A percentile compares a stretch with the other conserved stretches of the same genome.
phyloP scores from a whole-genome alignment of 2,113 vertebrate species.

The Pseudorasbora parva region DNA sequence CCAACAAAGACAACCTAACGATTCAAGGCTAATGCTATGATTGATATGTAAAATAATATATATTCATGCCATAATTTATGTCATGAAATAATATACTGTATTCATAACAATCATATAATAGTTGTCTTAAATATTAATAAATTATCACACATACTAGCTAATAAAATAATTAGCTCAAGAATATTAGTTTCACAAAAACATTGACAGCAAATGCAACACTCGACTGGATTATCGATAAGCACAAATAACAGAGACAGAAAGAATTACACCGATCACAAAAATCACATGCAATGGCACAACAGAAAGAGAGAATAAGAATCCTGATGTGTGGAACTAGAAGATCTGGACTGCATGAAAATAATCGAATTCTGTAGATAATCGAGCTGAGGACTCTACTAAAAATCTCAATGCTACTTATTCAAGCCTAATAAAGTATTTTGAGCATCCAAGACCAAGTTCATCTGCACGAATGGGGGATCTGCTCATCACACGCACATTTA shows the following conservation, averaged over 20 bases:
- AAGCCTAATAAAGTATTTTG: background rate
- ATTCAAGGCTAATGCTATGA: conserved; percentile 16
- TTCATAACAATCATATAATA: conserved; percentile 22
- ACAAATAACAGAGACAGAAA: conserved; percentile 20
- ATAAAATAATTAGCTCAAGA: background rate
- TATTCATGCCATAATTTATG: conserved; percentile 5
- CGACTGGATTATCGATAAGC: background rate
- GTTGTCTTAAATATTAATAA: background rate
- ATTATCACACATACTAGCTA: background rate
- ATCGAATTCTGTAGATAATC: background rate
- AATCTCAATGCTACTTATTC: background rate
- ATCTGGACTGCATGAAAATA: background rate
- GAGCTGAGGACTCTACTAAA: background rate
- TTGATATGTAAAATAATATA: conserved; percentile 12
- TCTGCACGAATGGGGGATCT: too few species aligned
- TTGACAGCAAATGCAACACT: conserved; percentile 17
- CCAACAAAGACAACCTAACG: background rate
- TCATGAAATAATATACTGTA: background rate
- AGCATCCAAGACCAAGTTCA: too few species aligned
- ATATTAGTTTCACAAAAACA: background rate
- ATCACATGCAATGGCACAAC: conserved; percentile 46
- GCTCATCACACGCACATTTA: too few species aligned
- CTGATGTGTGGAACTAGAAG: conserved; percentile 48
- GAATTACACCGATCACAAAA: background rate
- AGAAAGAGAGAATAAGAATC: conserved; percentile 51